phyloP scores from a whole-genome alignment of 1,140 invertebrate genomes.

The Euura saliciscinereae region DNA sequence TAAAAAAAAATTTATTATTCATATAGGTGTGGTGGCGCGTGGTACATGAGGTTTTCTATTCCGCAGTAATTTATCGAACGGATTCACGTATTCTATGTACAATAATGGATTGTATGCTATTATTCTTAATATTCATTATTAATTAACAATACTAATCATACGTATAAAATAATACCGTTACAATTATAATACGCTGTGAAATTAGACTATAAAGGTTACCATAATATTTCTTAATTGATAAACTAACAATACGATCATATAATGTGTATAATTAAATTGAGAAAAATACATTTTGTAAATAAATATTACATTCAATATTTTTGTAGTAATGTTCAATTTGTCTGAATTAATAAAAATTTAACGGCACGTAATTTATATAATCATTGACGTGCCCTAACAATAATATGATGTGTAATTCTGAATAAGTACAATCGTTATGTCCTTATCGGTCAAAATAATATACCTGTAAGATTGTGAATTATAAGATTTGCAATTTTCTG shows the following conservation, averaged over 20 bases:
- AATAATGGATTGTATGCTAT: slow-evolving; percentile 41
- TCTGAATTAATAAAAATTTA: background rate
- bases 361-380: background rate
- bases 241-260: too few relatives aligned
- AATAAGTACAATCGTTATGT: background rate
- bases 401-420: background rate
- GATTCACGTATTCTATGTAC: slow-evolving; percentile 49
- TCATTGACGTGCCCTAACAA: background rate
- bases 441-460: background rate
- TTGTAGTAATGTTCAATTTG: background rate
- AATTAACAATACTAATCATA: slow-evolving; percentile 23
- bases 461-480: background rate
- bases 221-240: too few relatives aligned
- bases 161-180: background rate
- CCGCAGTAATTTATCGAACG: slow-evolving; percentile 39
- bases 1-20: slow-evolving; percentile 19
- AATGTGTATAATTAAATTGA: background rate
- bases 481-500: background rate
- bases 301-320: background rate
- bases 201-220: too few relatives aligned
- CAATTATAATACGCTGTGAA: too few relatives aligned
- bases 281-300: background rate
- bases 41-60: slow-evolving; percentile 46
- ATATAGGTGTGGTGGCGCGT: slow-evolving; percentile 43
- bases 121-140: slow-evolving; percentile 40